Evolutionary conservation across 1,140 invertebrate genomes (phyloP).

Genomic region (Zaprionus capensis): DNA sequence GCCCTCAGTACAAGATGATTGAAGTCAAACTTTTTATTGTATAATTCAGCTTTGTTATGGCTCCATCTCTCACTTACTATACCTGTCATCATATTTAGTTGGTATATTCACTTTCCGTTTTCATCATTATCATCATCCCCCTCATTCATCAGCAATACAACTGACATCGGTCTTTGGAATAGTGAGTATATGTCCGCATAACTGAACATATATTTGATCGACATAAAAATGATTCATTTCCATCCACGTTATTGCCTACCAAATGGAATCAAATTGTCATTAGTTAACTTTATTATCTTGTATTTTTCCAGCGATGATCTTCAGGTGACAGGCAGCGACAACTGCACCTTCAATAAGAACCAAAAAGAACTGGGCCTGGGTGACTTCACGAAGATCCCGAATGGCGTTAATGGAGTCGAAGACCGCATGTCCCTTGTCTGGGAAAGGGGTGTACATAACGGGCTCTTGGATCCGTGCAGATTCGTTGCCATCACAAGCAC

Average conservation of each 20-base stretch:
- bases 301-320: slow-evolving; percentile 90
- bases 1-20: background rate
- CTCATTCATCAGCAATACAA: slow-evolving; percentile 87
- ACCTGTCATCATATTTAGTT: background rate
- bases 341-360: slow-evolving; percentile 96
- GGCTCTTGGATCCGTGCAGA: slow-evolving; percentile 94
- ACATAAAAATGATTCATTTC: background rate
- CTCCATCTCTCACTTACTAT: background rate
- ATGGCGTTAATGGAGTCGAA: slow-evolving; percentile 99
- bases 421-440: slow-evolving; percentile 99
- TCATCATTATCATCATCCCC: slow-evolving; percentile 85
- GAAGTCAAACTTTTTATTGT: slow-evolving; percentile 1
- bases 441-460: slow-evolving; percentile 98
- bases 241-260: background rate
- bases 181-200: slow-evolving; percentile 87
- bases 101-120: slow-evolving; percentile 90
- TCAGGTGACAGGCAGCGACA: slow-evolving; percentile 97
- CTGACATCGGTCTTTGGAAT: slow-evolving; percentile 92
- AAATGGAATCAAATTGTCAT: background rate
- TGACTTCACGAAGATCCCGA: slow-evolving; percentile 98
- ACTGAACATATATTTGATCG: background rate
- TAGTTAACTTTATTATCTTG: background rate
- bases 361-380: slow-evolving; percentile 96
- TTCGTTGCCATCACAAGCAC: slow-evolving; percentile 99
- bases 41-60: background rate